phyloP scores from a whole-genome alignment of 2,113 vertebrate genomes.

The Macquaria ambigua region DNA sequence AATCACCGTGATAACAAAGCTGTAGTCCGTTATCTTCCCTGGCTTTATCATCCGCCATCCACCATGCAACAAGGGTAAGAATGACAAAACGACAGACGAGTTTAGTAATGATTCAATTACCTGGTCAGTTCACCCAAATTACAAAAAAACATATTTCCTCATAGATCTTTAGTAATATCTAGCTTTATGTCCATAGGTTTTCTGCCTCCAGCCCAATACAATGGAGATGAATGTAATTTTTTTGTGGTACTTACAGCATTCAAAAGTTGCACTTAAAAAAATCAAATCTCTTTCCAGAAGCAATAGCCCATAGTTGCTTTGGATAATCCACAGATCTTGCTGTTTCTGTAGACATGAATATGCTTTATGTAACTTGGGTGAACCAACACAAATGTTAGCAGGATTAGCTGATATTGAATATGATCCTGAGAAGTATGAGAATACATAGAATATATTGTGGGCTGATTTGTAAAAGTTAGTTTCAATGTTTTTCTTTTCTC shows the following conservation, averaged over 20 bases:
- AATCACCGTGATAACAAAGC: constrained; percentile 99
- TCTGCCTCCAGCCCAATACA: neutral
- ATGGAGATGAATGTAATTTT: neutral
- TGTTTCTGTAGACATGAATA: neutral
- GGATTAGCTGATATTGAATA: neutral
- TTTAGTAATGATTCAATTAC: neutral
- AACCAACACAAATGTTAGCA: neutral
- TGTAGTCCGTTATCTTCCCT: constrained; percentile 95
- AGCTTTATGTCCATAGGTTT: neutral
- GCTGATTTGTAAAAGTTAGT: constrained; percentile 9
- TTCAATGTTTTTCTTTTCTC: constrained; percentile 32
- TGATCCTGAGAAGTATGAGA: neutral
- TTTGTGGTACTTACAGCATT: neutral
- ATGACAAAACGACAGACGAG: neutral
- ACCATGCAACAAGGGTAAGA: constrained; percentile 98
- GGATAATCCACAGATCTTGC: neutral
- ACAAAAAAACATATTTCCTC: neutral
- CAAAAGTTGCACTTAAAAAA: neutral
- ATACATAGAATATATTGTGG: neutral
- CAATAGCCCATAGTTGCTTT: neutral
- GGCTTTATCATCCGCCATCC: constrained; percentile 98
- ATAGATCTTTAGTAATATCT: neutral
- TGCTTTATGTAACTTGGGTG: neutral
- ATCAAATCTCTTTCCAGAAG: neutral
- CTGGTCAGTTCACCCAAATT: neutral